Evolutionary conservation across 1,140 invertebrate genomes (phyloP).

Genomic region (Heterodera schachtii): DNA sequence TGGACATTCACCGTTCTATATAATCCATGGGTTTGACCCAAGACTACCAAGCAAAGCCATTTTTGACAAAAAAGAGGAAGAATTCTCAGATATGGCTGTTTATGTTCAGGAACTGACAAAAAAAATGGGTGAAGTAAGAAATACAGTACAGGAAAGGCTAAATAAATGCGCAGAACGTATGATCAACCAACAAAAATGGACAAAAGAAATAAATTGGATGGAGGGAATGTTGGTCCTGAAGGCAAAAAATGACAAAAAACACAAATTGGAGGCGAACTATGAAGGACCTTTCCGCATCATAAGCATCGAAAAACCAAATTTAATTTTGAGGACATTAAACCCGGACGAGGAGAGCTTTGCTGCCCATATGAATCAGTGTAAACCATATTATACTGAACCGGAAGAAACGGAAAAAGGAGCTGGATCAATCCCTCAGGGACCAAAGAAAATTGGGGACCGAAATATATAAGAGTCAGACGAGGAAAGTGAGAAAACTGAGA

Average conservation of each 20-base stretch:
- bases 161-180: neutral
- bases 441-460: neutral
- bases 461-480: neutral
- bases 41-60: neutral
- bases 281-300: constrained; percentile 2
- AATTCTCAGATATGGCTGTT: neutral
- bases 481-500: neutral
- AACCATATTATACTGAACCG: neutral
- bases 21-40: neutral
- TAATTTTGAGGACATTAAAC: neutral
- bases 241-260: neutral
- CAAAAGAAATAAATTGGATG: neutral
- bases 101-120: neutral
- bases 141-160: neutral
- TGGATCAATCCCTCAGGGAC: neutral
- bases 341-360: neutral
- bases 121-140: neutral
- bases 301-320: constrained; percentile 12
- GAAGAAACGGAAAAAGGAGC: neutral
- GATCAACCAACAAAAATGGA: neutral
- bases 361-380: constrained; percentile 6
- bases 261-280: constrained; percentile 4
- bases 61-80: neutral
- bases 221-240: neutral
- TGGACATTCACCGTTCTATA: constrained; percentile 5